Evolutionary conservation across 2,888 invertebrate species (phyloP), one percentile per base, ranked within the genome.

Genomic region (Geophilus truncorum): DNA sequence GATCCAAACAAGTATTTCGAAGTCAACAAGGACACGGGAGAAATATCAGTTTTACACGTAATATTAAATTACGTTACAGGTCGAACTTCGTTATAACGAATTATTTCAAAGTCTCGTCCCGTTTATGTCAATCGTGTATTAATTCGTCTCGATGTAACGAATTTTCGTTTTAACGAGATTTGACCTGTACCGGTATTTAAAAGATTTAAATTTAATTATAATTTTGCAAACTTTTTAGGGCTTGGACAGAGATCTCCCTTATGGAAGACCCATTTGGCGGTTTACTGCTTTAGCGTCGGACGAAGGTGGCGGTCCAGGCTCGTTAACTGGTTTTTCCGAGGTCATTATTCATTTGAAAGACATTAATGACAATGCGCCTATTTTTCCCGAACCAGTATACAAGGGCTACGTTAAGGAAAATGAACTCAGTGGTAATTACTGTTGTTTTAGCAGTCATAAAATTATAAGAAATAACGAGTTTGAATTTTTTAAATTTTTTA

Each of bases 1-100:
- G 32, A 80, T 1, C 80, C 57, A 2, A 28, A 36, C 12, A 21
- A 32, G 9, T 97, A 97, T 87, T 98, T 98, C 87, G 95, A 96
- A 88, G 97, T 98, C 85, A 96, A 97, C 89, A 91, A 95, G 82
- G 96, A 96, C 25, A 94, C 95, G 0, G 97, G 97, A 82, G 95
- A 96, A 89, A 97, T 98, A 88, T 96, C 93, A 87, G 96, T 97
- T 18, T 90, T 96, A 34, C 96, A 96, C 92, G 96, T 96, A 89
- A 90, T 89, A 28, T 51, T 57, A 34, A 62, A 36, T n/a, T n/a
- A n/a, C n/a, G n/a, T n/a, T n/a, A n/a, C n/a, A n/a, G n/a, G n/a
- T n/a, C n/a, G n/a, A n/a, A n/a, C n/a, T n/a, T n/a, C n/a, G n/a
- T n/a, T n/a, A n/a, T n/a, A n/a, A n/a, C n/a, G n/a, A n/a, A n/a